A percentile compares a stretch with the other conserved stretches of the same genome.
phyloP scores from a whole-genome alignment of 2,113 vertebrate genomes.

The Macrotis lagotis region DNA sequence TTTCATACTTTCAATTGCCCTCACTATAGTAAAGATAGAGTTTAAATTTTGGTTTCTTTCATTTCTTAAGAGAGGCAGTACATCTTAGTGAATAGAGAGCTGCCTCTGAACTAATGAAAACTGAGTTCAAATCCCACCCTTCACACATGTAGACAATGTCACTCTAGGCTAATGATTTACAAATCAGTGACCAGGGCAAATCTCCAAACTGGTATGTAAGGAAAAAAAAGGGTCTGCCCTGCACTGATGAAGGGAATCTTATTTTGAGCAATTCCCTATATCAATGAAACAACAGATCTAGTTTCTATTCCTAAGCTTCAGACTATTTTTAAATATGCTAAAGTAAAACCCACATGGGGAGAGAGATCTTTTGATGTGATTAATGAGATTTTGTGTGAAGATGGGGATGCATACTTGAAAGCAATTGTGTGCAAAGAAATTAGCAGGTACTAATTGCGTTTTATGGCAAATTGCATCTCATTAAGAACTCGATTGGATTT shows the following conservation, averaged over 20 bases:
- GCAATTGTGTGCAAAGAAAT: slow-evolving; percentile 61
- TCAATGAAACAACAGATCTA: neutral
- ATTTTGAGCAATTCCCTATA: neutral
- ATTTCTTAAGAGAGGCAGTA: neutral
- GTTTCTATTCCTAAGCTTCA: neutral
- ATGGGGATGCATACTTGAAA: slow-evolving; percentile 56
- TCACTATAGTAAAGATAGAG: neutral
- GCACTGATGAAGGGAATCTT: neutral
- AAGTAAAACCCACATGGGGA: slow-evolving; percentile 51
- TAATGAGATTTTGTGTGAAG: slow-evolving; percentile 53
- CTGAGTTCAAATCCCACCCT: neutral
- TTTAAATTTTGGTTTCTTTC: slow-evolving; percentile 25
- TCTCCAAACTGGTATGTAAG: neutral
- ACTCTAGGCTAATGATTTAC: neutral
- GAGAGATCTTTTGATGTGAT: slow-evolving; percentile 63
- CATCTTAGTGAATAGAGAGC: neutral
- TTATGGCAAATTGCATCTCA: slow-evolving; percentile 61
- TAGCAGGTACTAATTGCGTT: slow-evolving; percentile 71
- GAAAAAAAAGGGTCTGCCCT: neutral
- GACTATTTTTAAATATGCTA: slow-evolving; percentile 39
- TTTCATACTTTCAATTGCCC: neutral
- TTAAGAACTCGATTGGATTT: slow-evolving; percentile 63
- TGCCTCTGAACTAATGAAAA: neutral
- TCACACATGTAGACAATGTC: neutral
- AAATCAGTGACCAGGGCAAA: neutral